phyloP scores from a whole-genome alignment of 23 tunicate species.

The Trididemnum nubilum region DNA sequence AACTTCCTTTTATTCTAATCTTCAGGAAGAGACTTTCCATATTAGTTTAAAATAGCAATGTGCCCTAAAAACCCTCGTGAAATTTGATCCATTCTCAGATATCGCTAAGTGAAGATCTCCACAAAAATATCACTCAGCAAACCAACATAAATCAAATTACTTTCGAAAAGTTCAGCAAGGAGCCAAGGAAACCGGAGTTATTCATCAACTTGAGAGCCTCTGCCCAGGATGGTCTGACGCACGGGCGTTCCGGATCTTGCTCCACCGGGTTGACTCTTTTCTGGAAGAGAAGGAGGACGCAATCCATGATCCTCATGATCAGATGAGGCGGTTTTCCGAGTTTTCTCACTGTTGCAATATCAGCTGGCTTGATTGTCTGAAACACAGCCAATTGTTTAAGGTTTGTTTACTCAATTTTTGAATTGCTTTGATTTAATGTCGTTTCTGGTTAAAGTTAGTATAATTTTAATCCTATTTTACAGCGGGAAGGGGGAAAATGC shows the following conservation, averaged over 20 bases:
- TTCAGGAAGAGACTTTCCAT: no score
- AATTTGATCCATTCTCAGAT: no score
- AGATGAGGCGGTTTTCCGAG: slow-evolving; percentile 99
- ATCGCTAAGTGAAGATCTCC: no score
- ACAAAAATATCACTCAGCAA: no score
- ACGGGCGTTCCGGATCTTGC: slow-evolving; percentile 82
- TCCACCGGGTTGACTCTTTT: slow-evolving; percentile 77
- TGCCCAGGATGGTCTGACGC: slow-evolving; percentile 91
- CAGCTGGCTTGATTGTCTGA: slow-evolving; percentile 96
- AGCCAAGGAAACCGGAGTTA: slow-evolving; percentile 79
- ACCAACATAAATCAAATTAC: slow-evolving; percentile 36
- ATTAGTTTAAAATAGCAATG: no score
- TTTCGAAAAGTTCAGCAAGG: slow-evolving; percentile 88
- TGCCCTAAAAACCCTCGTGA: no score
- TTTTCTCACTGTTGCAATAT: slow-evolving; percentile 96
- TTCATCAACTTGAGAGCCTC: slow-evolving; percentile 97
- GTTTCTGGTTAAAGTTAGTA: background rate
- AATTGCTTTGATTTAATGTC: background rate
- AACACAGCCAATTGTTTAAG: background rate
- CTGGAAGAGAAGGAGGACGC: slow-evolving; percentile 86
- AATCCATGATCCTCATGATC: slow-evolving; percentile 99
- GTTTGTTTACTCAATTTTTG: no score
- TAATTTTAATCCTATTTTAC: background rate
- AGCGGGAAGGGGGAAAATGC: no score
- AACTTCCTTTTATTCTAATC: no score